Conservation (phyloP, 2,113 vertebrate genomes). For the Cyphomyrus discorhynchus region DNA sequence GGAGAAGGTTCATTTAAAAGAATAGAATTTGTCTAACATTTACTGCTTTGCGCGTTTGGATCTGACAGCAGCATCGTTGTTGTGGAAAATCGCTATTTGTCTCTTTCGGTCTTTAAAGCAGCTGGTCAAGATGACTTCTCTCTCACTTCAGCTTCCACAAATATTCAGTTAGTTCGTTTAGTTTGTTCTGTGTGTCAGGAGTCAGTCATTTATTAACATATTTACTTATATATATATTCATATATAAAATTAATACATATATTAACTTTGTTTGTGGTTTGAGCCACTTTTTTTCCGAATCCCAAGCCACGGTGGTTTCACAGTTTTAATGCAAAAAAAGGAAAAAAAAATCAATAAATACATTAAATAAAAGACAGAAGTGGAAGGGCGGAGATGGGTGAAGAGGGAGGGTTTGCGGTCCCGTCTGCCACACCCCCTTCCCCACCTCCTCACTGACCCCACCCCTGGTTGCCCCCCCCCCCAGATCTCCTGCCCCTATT, state of each 20-base stretch:
- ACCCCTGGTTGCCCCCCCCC: conserved; percentile 21
- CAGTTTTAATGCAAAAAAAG: conserved; percentile 66
- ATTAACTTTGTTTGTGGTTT: conserved; percentile 60
- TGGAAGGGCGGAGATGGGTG: conserved; percentile 34
- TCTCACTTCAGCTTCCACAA: conserved; percentile 16
- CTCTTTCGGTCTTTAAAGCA: conserved; percentile 26
- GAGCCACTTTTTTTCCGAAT: conserved; percentile 58
- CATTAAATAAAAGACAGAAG: conserved; percentile 49
- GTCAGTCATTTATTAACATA: conserved; percentile 60
- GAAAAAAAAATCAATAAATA: conserved; percentile 40
- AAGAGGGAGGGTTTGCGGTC: conserved; percentile 46
- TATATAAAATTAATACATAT: conserved; percentile 64
- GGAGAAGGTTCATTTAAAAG: conserved; percentile 49
- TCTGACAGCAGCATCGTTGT: conserved; percentile 25
- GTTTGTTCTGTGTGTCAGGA: conserved; percentile 59
- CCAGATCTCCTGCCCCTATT: conserved; percentile 16
- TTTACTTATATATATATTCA: conserved; percentile 37
- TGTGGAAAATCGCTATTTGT: conserved; percentile 29
- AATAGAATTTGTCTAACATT: conserved; percentile 58
- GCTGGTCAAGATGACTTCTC: background rate
- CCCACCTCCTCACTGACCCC: conserved; percentile 6
- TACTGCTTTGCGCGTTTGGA: conserved; percentile 38
- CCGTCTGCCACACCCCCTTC: conserved; percentile 38
- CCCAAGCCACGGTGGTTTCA: conserved; percentile 64
- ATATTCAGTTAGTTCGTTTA: conserved; percentile 30